Evolutionary conservation across 2,888 invertebrate genomes (phyloP).

Genomic region (Yponomeuta plumbellus): DNA sequence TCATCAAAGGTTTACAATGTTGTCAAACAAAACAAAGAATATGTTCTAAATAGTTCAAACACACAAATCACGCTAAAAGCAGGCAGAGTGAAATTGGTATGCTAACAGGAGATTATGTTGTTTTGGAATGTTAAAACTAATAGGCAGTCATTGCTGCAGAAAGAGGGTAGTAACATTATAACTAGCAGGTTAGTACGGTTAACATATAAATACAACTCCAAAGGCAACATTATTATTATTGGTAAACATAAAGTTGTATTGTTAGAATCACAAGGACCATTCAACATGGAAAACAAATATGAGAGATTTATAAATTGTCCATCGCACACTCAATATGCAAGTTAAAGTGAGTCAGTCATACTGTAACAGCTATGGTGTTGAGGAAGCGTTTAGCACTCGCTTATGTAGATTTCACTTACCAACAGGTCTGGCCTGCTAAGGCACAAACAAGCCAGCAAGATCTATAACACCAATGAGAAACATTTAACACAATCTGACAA

Average conservation of each 20-base stretch:
- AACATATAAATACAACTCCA: conserved; percentile 25
- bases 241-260: conserved; percentile 21
- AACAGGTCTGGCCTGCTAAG: conserved; percentile 84
- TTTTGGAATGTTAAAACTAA: background rate
- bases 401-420: conserved; percentile 76
- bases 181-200: conserved; percentile 28
- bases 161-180: background rate
- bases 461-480: conserved; percentile 80
- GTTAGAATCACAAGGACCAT: conserved; percentile 77
- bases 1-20: no score
- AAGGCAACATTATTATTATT: conserved; percentile 1
- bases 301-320: conserved; percentile 51
- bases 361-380: conserved; percentile 63
- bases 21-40: background rate
- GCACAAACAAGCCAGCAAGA: conserved; percentile 85
- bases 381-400: conserved; percentile 62
- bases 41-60: background rate
- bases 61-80: background rate
- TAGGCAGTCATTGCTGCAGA: background rate
- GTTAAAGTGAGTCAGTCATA: conserved; percentile 65
- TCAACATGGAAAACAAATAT: conserved; percentile 61
- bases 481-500: conserved; percentile 65
- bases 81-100: background rate
- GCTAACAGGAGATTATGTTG: background rate
- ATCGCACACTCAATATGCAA: conserved; percentile 72